Base-by-base conservation (phyloP, 2,113 vertebrate species). In the Ivindomyrus marchei region DNA sequence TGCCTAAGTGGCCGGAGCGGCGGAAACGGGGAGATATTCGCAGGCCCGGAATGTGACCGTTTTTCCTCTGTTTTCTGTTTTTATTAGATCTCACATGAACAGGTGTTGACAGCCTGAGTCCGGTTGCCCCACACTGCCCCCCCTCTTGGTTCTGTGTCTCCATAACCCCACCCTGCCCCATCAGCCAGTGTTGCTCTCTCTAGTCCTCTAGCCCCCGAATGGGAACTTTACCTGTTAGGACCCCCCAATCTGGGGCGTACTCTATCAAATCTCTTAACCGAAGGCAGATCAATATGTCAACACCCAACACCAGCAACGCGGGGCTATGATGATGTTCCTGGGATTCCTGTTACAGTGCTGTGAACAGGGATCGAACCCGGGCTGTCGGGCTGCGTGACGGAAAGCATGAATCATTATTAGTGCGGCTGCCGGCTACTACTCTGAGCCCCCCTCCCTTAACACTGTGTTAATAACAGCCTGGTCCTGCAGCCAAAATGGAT, bases 291-390 rank as follows among this genome's bases (percentile, higher is more conserved):
- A 95, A 96, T 96, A 95, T 92, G 94, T 95, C 94, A 46, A 88
- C 93, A 94, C 94, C 95, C 95, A 94, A 88, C 47, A 89, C 88
- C 94, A 95, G 93, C 91, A 93, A 95, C 89, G 46, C 94, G 94
- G 95, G 95, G 95, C 97, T 97, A 96, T 96, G 95, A 97, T 93
- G 96, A 96, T 96, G 95, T 96, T 95, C 92, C 94, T 93, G 93
- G 94, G 95, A 94, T 95, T 94, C 94, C 90, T 92, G 95, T 97
- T 96, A 96, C 95, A 96, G 95, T 89, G 92, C 91, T 90, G 94
- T 90, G 93, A 92, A 93, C 96, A 96, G 95, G 94, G 96, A 97
- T 97, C 95, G 96, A 97, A 96, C 95, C 95, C 90, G 90, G 93
- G 93, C 97, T 97, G 95, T 93, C 95, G 95, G 91, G 93, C 93